Evolutionary conservation across 2,113 vertebrate genomes (phyloP).

Genomic region (Fukomys damarensis): DNA sequence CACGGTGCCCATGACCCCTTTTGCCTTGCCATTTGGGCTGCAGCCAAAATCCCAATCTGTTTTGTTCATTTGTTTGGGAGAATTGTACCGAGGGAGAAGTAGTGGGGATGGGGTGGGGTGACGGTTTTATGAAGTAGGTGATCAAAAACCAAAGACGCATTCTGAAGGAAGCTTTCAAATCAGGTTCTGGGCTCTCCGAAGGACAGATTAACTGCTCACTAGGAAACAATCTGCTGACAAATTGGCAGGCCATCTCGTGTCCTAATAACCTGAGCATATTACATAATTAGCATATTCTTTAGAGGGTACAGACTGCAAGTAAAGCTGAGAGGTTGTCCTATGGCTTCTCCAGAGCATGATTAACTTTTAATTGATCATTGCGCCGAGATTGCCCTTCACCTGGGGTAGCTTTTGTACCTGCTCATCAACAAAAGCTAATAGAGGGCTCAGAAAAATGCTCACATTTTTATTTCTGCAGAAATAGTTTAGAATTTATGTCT

Average conservation of each 20-base stretch:
- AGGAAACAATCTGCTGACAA: neutral
- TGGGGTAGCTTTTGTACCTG: neutral
- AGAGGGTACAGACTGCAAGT: neutral
- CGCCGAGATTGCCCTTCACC: neutral
- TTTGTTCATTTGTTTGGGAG: neutral
- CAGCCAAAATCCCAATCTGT: neutral
- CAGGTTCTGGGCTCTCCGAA: neutral
- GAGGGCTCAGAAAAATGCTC: neutral
- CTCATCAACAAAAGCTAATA: neutral
- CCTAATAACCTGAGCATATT: neutral
- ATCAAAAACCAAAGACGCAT: neutral
- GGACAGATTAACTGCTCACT: slow-evolving; percentile 31
- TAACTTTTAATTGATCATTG: neutral
- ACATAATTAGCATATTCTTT: slow-evolving; percentile 34
- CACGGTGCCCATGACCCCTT: neutral
- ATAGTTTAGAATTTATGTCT: neutral
- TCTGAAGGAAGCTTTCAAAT: neutral
- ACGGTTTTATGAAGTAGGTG: neutral
- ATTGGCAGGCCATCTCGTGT: neutral
- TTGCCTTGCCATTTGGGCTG: neutral
- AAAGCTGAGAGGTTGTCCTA: neutral
- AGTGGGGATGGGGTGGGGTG: neutral
- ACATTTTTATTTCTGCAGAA: neutral
- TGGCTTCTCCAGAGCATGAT: neutral
- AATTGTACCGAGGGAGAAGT: neutral